phyloP scores from a whole-genome alignment of 2,113 vertebrate species.

The Cochlearius cochlearius region DNA sequence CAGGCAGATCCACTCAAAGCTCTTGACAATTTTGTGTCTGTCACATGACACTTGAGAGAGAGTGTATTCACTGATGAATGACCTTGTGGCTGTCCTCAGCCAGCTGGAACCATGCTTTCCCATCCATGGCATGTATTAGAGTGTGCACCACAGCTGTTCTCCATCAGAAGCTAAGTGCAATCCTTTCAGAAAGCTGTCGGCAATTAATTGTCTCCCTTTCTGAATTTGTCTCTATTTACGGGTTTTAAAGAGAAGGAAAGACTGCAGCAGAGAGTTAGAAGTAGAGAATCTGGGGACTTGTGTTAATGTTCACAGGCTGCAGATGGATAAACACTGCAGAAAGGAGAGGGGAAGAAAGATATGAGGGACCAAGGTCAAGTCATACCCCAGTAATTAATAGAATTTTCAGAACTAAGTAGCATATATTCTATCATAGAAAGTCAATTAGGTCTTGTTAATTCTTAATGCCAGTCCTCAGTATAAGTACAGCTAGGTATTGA shows the following conservation, averaged over 20 bases:
- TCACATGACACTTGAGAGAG: background rate
- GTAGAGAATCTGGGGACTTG: background rate
- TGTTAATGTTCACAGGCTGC: background rate
- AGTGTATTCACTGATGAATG: constrained; percentile 27
- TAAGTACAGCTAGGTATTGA: background rate
- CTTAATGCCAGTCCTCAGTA: background rate
- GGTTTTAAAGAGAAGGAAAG: constrained; percentile 21
- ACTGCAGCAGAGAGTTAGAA: background rate
- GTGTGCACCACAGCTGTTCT: constrained; percentile 51
- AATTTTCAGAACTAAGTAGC: background rate
- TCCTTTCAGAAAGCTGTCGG: constrained; percentile 48
- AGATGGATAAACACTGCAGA: background rate
- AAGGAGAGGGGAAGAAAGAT: background rate
- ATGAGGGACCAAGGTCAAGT: background rate
- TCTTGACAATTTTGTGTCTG: background rate
- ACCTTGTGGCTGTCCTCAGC: constrained; percentile 52
- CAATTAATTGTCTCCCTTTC: constrained; percentile 51
- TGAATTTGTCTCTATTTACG: constrained; percentile 45
- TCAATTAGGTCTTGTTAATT: background rate
- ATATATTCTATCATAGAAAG: background rate
- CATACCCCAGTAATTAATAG: background rate
- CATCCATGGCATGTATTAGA: constrained; percentile 39
- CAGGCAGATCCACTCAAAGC: background rate
- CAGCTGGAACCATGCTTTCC: constrained; percentile 58
- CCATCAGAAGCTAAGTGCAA: constrained; percentile 50